Percentiles rank a stretch among this genome's conserved stretches.
Evolutionary conservation across 2,888 invertebrate genomes (phyloP).

Genomic region (Lepidocyrtoides sp.): DNA sequence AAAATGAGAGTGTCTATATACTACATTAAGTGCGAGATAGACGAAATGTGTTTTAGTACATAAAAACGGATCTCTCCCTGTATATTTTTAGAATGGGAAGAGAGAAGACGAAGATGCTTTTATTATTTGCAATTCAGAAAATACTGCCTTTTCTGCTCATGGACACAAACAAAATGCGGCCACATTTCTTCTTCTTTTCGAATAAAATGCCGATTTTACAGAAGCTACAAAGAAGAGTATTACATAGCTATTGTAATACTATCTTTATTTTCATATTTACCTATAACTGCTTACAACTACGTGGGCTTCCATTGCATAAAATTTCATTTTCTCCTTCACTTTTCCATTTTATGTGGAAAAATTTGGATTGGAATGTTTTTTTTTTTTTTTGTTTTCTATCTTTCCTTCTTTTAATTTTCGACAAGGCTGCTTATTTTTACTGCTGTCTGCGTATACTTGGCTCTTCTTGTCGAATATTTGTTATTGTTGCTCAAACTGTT

Average conservation of each 20-base stretch:
- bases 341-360: background rate
- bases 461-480: background rate
- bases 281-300: too few species aligned
- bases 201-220: background rate
- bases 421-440: background rate
- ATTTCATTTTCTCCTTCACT: background rate
- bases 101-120: slow-evolving; percentile 14
- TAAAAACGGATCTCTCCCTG: background rate
- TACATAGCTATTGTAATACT: too few species aligned
- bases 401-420: slow-evolving; percentile 8
- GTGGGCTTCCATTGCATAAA: slow-evolving; percentile 2
- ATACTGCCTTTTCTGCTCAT: slow-evolving; percentile 23
- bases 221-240: background rate
- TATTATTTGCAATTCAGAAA: slow-evolving; percentile 51
- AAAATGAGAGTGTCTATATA: background rate
- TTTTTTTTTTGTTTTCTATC: slow-evolving; percentile 2
- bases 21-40: background rate
- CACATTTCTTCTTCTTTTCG: background rate
- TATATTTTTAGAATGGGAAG: too few species aligned
- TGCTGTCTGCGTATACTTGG: background rate
- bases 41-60: background rate
- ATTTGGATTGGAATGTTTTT: slow-evolving; percentile 30
- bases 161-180: slow-evolving; percentile 2
- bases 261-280: too few species aligned
- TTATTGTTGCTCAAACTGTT: slow-evolving; percentile 9